These are phyloP conservation scores for Sarcophaga variegata DNA, from an alignment of 2,888 invertebrate genomes.

Conservation along the genomic window DNA sequence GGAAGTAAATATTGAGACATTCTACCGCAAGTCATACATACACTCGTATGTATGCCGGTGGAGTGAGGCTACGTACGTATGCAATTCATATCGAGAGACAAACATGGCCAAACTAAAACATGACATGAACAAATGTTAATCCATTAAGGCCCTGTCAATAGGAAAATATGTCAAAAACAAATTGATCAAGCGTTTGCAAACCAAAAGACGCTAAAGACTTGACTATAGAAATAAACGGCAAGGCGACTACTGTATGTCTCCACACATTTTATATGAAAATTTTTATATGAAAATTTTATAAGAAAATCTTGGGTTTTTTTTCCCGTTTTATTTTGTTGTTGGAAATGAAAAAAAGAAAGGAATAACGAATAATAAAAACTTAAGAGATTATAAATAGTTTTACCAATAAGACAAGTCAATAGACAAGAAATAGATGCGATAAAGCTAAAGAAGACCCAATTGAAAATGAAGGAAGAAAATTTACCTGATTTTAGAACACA, in stretches of 20 bases:
- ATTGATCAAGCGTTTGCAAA: slow-evolving; percentile 65
- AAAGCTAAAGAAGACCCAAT: slow-evolving; percentile 4
- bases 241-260: slow-evolving; percentile 37
- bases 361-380: slow-evolving; percentile 12
- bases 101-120: slow-evolving; percentile 70
- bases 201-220: slow-evolving; percentile 10
- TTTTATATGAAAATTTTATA: slow-evolving; percentile 23
- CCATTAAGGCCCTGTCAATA: slow-evolving; percentile 80
- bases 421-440: slow-evolving; percentile 4
- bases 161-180: slow-evolving; percentile 78
- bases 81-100: slow-evolving; percentile 22
- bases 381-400: slow-evolving; percentile 43
- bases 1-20: slow-evolving; percentile 70
- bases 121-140: slow-evolving; percentile 80
- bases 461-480: slow-evolving; percentile 10
- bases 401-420: slow-evolving; percentile 18
- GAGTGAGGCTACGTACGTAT: not conserved
- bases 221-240: too few species aligned
- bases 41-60: slow-evolving; percentile 1
- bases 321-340: not conserved
- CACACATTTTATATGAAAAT: not conserved
- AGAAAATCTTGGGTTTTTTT: slow-evolving; percentile 43
- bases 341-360: not conserved
- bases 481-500: not conserved
- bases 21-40: slow-evolving; percentile 36